Percentiles rank a stretch among this genome's conserved stretches.
These are phyloP conservation scores for Hyles euphorbiae DNA, from an alignment of 1,140 invertebrate species.

Conservation along the genomic window DNA sequence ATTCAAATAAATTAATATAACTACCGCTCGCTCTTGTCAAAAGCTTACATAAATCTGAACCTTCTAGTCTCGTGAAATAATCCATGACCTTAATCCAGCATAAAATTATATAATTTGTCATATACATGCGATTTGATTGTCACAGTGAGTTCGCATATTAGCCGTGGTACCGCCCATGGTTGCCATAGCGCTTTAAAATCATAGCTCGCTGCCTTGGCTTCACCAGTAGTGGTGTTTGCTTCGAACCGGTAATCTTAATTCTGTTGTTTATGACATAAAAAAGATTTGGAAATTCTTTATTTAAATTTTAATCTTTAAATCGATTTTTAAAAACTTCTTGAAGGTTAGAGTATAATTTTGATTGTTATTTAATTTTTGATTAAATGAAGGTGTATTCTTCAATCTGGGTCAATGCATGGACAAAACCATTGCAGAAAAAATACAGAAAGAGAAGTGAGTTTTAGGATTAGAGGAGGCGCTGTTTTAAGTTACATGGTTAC, in stretches of 20 bases:
- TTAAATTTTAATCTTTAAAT: background rate
- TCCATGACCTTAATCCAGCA: background rate
- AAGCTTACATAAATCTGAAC: no score
- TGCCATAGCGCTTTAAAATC: constrained; percentile 36
- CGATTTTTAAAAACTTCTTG: background rate
- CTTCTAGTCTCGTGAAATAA: background rate
- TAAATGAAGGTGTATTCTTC: constrained; percentile 14
- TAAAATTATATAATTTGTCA: constrained; percentile 8
- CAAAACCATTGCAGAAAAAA: constrained; percentile 54
- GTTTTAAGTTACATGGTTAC: no score
- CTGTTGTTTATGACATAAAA: background rate
- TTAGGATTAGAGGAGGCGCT: background rate
- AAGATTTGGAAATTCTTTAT: background rate
- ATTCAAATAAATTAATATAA: no score
- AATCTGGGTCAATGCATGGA: constrained; percentile 73
- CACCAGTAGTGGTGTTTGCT: background rate
- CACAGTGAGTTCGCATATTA: constrained; percentile 31
- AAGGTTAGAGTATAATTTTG: background rate
- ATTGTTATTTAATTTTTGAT: constrained; percentile 6
- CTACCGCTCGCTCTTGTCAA: no score
- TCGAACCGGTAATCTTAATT: background rate
- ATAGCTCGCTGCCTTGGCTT: constrained; percentile 15
- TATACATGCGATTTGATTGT: constrained; percentile 11
- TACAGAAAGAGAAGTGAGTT: constrained; percentile 47
- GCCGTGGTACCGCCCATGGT: constrained; percentile 34